Conservation (phyloP, 2,113 vertebrate genomes). For the Platichthys stellatus region DNA sequence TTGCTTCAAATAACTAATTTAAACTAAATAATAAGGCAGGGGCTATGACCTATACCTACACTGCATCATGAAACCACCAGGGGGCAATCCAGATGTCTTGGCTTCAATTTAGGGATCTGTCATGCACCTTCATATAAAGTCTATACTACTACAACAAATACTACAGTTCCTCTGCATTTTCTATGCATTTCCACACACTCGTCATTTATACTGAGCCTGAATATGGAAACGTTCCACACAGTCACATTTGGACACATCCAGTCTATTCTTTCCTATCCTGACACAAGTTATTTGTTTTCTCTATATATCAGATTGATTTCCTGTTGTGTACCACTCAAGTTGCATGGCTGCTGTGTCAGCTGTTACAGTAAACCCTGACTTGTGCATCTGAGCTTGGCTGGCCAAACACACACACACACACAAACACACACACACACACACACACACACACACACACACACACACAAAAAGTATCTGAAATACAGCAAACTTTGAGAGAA, state of each 20-base stretch:
- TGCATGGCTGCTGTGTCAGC: constrained; percentile 60
- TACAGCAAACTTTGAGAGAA: constrained; percentile 21
- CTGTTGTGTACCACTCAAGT: constrained; percentile 51
- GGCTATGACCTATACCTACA: too few relatives aligned
- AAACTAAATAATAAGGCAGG: too few relatives aligned
- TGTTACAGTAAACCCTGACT: constrained; percentile 57
- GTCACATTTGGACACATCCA: constrained; percentile 29
- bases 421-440: background rate
- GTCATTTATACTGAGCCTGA: background rate
- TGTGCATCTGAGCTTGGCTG: constrained; percentile 49
- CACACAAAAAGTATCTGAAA: constrained; percentile 31
- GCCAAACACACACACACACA: constrained; percentile 19
- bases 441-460: accelerated
- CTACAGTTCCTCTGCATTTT: background rate
- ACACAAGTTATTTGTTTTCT: constrained; percentile 59
- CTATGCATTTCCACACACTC: background rate
- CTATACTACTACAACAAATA: background rate
- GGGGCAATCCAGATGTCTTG: too few relatives aligned
- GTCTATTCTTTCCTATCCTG: constrained; percentile 31
- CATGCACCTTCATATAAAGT: background rate
- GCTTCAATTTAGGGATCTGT: too few relatives aligned
- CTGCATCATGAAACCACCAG: too few relatives aligned
- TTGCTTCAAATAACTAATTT: too few relatives aligned
- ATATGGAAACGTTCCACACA: background rate
- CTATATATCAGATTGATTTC: constrained; percentile 63